Percentiles rank a stretch among this genome's conserved stretches.
Conservation (phyloP, 2,888 invertebrate species). For the Xestia c-nigrum region DNA sequence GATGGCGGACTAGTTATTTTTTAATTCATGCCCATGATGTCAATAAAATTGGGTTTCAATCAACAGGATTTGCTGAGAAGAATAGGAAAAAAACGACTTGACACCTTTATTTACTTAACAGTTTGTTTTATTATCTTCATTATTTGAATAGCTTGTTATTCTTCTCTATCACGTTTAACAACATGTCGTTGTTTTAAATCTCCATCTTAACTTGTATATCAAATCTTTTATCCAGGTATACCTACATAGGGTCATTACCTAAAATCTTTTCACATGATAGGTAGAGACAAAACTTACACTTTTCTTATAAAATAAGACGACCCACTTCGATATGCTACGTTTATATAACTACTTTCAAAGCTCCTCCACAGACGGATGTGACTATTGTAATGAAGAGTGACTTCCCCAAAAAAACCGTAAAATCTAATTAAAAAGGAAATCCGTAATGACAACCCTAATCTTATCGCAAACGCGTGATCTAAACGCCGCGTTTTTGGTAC, state of each 20-base stretch:
- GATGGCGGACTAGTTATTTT: too few species aligned
- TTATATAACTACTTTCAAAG: not conserved
- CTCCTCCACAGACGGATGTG: too few species aligned
- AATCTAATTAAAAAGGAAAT: not conserved
- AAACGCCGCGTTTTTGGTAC: conserved; percentile 68
- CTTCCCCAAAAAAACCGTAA: not conserved
- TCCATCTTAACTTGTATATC: not conserved
- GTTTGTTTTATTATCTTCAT: too few species aligned
- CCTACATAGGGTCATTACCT: not conserved
- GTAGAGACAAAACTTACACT: not conserved
- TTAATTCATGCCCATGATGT: too few species aligned
- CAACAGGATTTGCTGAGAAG: too few species aligned
- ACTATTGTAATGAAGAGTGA: not conserved
- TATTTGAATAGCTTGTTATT: too few species aligned
- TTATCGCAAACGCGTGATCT: conserved; percentile 75
- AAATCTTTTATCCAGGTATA: not conserved
- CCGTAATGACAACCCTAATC: conserved; percentile 45
- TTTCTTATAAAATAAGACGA: not conserved
- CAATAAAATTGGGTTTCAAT: too few species aligned
- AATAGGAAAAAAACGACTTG: too few species aligned
- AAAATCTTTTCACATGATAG: not conserved
- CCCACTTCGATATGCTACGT: not conserved
- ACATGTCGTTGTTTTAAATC: not conserved
- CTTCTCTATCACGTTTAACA: too few species aligned
- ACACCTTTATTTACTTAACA: too few species aligned